Percentiles rank a stretch among this genome's conserved stretches.
These are phyloP conservation scores for Athene noctua DNA, from an alignment of 2,113 vertebrate species.

Conservation along the genomic window DNA sequence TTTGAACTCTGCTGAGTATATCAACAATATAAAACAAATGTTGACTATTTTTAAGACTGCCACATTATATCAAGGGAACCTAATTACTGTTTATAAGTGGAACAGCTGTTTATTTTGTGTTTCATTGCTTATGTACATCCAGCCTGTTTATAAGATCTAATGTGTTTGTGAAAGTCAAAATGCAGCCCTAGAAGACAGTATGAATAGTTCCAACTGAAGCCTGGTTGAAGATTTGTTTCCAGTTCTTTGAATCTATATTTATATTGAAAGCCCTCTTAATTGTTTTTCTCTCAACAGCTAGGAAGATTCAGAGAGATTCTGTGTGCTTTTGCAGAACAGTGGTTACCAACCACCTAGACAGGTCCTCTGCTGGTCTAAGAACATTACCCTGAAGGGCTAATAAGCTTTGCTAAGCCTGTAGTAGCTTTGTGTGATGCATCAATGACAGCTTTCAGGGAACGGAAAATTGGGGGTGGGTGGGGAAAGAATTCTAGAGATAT, in stretches of 20 bases:
- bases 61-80: background rate
- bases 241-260: background rate
- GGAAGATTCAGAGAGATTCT: background rate
- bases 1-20: background rate
- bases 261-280: background rate
- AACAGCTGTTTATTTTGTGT: slow-evolving; percentile 9
- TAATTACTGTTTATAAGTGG: slow-evolving; percentile 13
- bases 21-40: background rate
- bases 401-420: background rate
- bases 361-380: background rate
- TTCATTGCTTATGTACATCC: background rate
- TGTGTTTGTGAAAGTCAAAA: background rate
- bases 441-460: background rate
- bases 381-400: background rate
- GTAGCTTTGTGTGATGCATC: background rate
- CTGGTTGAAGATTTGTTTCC: background rate
- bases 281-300: background rate
- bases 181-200: background rate
- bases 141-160: background rate
- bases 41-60: background rate
- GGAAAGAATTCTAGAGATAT: background rate
- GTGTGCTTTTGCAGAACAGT: background rate
- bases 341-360: background rate
- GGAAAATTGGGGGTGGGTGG: background rate
- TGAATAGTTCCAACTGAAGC: background rate